Conservation (phyloP, 2,113 vertebrate species). For the Pseudorasbora parva region DNA sequence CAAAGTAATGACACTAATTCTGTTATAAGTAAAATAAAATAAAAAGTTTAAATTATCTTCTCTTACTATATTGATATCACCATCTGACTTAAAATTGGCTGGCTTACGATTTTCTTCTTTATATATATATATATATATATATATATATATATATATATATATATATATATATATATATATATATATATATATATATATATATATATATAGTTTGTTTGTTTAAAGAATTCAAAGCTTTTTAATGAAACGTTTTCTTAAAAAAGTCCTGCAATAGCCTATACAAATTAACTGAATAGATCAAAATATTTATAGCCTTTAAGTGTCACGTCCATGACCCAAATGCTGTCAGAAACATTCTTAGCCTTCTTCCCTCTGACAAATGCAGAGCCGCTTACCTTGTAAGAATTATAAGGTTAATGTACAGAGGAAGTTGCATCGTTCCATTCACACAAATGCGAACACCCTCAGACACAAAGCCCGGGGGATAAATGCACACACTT, state of each 20-base stretch:
- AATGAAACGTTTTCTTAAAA: background rate
- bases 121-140: no score
- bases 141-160: no score
- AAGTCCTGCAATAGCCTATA: no score
- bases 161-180: no score
- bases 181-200: no score
- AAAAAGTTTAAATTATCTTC: background rate
- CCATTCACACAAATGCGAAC: conserved; percentile 14
- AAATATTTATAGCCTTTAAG: background rate
- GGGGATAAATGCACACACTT: conserved; percentile 48
- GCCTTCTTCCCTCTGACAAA: background rate
- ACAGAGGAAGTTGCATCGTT: background rate
- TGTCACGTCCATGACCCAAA: background rate
- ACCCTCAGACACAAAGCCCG: conserved; percentile 54
- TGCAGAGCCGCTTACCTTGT: background rate
- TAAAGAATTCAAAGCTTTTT: no score
- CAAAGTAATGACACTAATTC: no score
- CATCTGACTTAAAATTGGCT: background rate
- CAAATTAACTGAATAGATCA: background rate
- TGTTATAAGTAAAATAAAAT: no score
- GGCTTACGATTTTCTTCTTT: no score
- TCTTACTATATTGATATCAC: background rate
- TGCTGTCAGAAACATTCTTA: background rate
- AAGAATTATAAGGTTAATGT: background rate
- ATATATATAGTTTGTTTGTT: no score